A percentile compares a stretch with the other conserved stretches of the same genome.
phyloP scores from a whole-genome alignment of 1,140 invertebrate species.

The Macrosteles quadrilineatus region DNA sequence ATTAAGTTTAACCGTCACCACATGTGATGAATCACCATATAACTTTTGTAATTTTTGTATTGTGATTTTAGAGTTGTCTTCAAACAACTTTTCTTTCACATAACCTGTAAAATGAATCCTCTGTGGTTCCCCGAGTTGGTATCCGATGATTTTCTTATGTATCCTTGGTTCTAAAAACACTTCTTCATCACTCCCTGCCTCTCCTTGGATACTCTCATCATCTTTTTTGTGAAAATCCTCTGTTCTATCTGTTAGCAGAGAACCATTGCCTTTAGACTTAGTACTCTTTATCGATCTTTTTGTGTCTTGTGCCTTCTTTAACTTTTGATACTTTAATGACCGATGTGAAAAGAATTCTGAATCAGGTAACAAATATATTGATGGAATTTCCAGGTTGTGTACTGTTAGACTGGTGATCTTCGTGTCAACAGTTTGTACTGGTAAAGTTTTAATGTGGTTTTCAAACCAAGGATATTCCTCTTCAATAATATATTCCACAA shows the following conservation, averaged over 20 bases:
- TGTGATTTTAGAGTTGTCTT: background rate
- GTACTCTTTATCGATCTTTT: too few species aligned
- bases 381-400: too few species aligned
- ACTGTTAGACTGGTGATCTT: too few species aligned
- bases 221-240: too few species aligned
- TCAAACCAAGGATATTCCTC: background rate
- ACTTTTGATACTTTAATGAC: background rate
- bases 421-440: too few species aligned
- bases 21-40: background rate
- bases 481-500: constrained; percentile 3
- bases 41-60: background rate
- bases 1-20: background rate
- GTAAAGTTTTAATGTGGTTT: too few species aligned
- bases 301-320: background rate
- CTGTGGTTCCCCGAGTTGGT: background rate
- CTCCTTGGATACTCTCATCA: too few species aligned
- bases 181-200: too few species aligned
- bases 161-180: background rate
- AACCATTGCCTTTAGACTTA: too few species aligned
- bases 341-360: background rate
- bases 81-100: background rate
- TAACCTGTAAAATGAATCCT: background rate
- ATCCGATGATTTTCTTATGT: background rate
- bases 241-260: too few species aligned
- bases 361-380: background rate